Base-by-base conservation (phyloP, 2,888 invertebrate genomes). In the Proisotoma minuta region DNA sequence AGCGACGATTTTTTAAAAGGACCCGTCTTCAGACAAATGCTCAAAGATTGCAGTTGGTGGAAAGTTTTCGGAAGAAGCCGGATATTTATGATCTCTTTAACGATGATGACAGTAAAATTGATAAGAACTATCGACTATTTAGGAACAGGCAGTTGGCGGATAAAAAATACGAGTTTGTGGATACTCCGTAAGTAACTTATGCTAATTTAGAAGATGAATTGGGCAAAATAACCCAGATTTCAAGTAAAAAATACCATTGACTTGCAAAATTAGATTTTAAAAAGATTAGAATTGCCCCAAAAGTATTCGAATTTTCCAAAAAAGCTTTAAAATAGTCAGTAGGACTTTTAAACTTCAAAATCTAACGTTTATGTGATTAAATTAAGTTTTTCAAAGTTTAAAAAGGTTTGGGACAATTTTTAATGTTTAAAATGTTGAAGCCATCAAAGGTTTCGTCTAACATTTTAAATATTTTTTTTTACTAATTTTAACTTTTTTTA, bases 81-180 rank as follows among this genome's bases (percentile, higher is more conserved):
- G 43, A 43, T n/a, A 43, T 43, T 12, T 43, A 43, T 43, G 43
- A 43, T n/a, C 20, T 43, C 15, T n/a, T 43, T 5, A 43, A 43
- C 18, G 43, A 43, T 18, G 43, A 43, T 43, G 43, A 43, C 20
- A 20, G 43, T n/a, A 43, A 43, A 43, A 20, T 43, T 18, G 43
- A 43, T 20, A 43, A 43, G 20, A 43, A 43, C 18, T 43, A 43
- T n/a, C 15, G 18, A n/a, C 18, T 43, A n/a, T 43, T 12, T 20
- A 15, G 43, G 4, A 43, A 15, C 18, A 84, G 91, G 58, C 84
- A 91, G 5, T 78, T 92, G 57, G 93, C 93, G 0, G 92, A 93
- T 75, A 93, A 93, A 77, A 92, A 91, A 77, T 93, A 93, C 76
- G 92, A 92, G 76, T 92, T 93, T 76, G 34, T 34, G 34, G 34